Conservation (phyloP, 1,140 invertebrate genomes). For the Apis laboriosa region DNA sequence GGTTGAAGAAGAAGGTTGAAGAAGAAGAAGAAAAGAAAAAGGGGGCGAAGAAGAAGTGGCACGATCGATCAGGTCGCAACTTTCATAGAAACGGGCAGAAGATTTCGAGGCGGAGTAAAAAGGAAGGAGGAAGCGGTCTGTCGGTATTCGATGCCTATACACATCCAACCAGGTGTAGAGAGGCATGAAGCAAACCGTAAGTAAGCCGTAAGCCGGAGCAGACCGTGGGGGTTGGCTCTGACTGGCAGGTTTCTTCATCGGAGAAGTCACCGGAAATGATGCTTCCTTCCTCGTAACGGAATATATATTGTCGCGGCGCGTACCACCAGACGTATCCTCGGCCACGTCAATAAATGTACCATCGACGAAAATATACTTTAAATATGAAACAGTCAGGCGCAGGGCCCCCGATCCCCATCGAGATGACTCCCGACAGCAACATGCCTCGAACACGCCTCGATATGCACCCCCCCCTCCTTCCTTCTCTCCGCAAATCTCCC, state of each 20-base stretch:
- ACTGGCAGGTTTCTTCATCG: conserved; percentile 81
- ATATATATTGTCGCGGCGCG: conserved; percentile 72
- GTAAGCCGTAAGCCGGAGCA: conserved; percentile 68
- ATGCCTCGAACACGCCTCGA: conserved; percentile 59
- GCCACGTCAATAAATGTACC: conserved; percentile 72
- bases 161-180: conserved; percentile 68
- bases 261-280: conserved; percentile 81
- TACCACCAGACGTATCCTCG: conserved; percentile 42
- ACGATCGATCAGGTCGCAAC: conserved; percentile 65
- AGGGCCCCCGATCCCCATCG: conserved; percentile 74
- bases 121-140: conserved; percentile 34
- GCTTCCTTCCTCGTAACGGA: conserved; percentile 66
- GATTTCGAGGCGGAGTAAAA: conserved; percentile 53
- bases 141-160: conserved; percentile 69
- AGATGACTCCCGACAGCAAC: conserved; percentile 76
- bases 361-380: conserved; percentile 77
- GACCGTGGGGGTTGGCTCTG: conserved; percentile 68
- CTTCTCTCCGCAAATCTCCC: conserved; percentile 23
- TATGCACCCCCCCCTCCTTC: conserved; percentile 9
- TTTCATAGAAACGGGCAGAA: conserved; percentile 61
- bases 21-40: neutral
- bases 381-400: conserved; percentile 80
- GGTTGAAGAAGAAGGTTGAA: neutral
- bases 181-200: conserved; percentile 72
- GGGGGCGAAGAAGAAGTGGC: neutral